A percentile compares a stretch with the other conserved stretches of the same genome.
Evolutionary conservation across 2,113 vertebrate species (phyloP).

Genomic region (Hippopotamus amphibius): DNA sequence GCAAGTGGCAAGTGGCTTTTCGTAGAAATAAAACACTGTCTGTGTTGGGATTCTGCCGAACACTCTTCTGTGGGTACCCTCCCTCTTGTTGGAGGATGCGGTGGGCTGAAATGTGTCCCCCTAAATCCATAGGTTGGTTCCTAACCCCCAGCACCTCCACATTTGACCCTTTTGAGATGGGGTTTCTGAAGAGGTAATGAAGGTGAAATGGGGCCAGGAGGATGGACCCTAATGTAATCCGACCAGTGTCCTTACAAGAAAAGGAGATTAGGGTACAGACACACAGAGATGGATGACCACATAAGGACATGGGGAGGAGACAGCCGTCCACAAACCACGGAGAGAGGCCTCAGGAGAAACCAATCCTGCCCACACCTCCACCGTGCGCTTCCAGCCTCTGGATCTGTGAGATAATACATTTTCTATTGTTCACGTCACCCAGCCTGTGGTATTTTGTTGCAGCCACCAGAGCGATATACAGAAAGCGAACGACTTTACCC

Average conservation of each 20-base stretch:
- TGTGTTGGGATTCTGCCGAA: background rate
- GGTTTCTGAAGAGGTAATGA: background rate
- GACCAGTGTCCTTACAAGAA: rapidly evolving
- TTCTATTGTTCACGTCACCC: rapidly evolving
- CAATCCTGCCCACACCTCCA: rapidly evolving
- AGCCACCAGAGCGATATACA: rapidly evolving
- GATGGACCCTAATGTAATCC: rapidly evolving
- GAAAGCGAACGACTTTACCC: background rate
- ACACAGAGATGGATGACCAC: rapidly evolving
- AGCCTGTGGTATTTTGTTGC: background rate
- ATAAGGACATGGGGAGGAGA: rapidly evolving
- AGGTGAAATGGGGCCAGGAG: background rate
- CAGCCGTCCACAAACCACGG: rapidly evolving
- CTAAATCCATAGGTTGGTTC: background rate
- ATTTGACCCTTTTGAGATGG: rapidly evolving
- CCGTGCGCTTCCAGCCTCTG: background rate
- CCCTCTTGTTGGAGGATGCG: background rate
- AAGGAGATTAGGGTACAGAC: background rate
- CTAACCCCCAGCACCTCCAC: background rate
- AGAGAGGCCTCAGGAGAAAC: rapidly evolving
- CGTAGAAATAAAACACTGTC: background rate
- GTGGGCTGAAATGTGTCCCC: no score
- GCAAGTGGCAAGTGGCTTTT: background rate
- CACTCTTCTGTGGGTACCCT: no score
- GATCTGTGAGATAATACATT: rapidly evolving